Evolutionary conservation across 2,113 vertebrate species (phyloP).

Genomic region (Aramus guarauna): DNA sequence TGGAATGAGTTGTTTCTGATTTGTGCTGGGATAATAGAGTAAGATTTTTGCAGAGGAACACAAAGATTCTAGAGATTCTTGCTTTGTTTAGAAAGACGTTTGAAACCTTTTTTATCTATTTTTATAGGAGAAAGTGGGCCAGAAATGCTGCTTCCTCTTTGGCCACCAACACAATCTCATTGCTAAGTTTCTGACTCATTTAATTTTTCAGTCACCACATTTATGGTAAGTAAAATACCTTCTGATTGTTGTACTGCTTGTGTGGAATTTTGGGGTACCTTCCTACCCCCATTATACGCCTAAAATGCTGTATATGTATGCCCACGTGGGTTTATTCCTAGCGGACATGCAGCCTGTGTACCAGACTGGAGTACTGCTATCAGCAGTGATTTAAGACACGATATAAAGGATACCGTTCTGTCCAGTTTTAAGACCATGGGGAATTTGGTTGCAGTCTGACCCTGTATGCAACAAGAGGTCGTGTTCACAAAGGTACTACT

Average conservation of each 20-base stretch:
- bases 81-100: not conserved
- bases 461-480: not conserved
- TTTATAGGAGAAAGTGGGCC: not conserved
- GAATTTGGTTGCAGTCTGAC: not conserved
- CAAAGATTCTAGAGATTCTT: not conserved
- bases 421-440: not conserved
- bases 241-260: not conserved
- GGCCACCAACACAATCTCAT: not conserved
- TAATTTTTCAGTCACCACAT: not conserved
- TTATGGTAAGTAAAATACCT: not conserved
- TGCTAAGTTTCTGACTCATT: not conserved
- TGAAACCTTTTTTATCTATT: not conserved
- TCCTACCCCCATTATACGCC: not conserved
- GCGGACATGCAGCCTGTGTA: not conserved
- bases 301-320: not conserved
- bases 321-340: not conserved
- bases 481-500: not conserved
- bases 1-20: not conserved
- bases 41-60: not conserved
- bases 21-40: not conserved
- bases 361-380: not conserved
- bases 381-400: not conserved
- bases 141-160: not conserved
- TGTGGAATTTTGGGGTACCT: not conserved
- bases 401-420: not conserved